Evolutionary conservation across 2,888 invertebrate species (phyloP), one percentile per base, ranked within the genome.

Genomic region (Drosophila mayaguana): DNA sequence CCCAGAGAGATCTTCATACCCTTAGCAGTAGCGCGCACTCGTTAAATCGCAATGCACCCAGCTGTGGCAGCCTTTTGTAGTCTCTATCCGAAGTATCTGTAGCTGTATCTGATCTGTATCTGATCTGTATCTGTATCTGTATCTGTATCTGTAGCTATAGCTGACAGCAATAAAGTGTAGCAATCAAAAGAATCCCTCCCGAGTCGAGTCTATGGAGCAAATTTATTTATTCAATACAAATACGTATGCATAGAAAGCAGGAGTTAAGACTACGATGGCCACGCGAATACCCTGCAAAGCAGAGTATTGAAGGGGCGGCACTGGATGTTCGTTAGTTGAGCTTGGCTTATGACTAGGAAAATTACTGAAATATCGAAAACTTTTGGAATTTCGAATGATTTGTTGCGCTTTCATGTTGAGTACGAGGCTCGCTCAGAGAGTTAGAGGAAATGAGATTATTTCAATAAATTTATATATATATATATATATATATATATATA

Each of bases 81-180:
- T 51, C 32, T 22, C 28, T 50, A 50, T 28, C 48, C n/a, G 12
- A 36, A 61, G 63, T 32, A 50, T 12, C 28, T 18, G 28, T 40
- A 66, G 1, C 28, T 28, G 28, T 28, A 28, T 28, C 28, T 28
- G 7, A 28, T 0, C 2, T 28, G 8, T 8, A 28, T 8, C 28
- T 28, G 28, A n/a, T 8, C 28, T 28, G 28, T 28, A 28, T 28
- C 28, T 28, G 7, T 28, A 28, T 0, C 2, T 28, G 8, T 8
- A 28, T 8, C 28, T 28, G 28, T 32, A 50, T n/a, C 48, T 18
- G 28, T 40, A 66, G 66, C 48, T 18, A 18, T 40, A 66, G 66
- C 42, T 61, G 69, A 72, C 22, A 54, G 55, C 40, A 81, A 84
- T 87, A 84, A 87, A 84, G n/a, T 45, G 43, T 72, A 81, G 75